Evolutionary conservation across 2,797 vertebrate genomes (phyloP).

Genomic region (Cottoperca gobio): DNA sequence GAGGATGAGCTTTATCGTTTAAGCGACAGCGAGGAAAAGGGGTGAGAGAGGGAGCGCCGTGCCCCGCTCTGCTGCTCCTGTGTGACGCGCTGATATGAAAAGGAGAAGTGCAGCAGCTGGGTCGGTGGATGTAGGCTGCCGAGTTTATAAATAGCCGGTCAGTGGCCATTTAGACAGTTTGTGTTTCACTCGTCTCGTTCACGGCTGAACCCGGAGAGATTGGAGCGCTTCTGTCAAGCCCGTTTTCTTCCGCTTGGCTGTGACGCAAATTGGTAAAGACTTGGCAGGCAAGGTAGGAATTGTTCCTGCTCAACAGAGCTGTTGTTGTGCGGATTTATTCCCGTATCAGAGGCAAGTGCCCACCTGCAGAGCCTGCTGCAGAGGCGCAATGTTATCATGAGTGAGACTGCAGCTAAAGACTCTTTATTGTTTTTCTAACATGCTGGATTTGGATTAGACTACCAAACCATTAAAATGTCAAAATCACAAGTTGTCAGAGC

Average conservation of each 20-base stretch:
- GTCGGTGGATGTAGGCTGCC: slow-evolving; percentile 20
- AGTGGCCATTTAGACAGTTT: background rate
- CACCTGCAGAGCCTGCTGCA: slow-evolving; percentile 1
- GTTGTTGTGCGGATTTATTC: slow-evolving; percentile 16
- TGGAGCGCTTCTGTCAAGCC: slow-evolving; percentile 6
- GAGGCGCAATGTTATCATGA: background rate
- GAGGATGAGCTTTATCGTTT: background rate
- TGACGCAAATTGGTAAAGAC: slow-evolving; percentile 54
- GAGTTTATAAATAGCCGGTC: slow-evolving; percentile 38
- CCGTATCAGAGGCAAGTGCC: slow-evolving; percentile 2
- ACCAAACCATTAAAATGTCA: background rate
- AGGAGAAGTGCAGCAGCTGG: slow-evolving; percentile 63
- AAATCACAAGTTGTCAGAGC: background rate
- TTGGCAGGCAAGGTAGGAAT: slow-evolving; percentile 62
- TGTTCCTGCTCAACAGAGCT: slow-evolving; percentile 32
- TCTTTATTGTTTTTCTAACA: background rate
- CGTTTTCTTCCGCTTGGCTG: slow-evolving; percentile 35
- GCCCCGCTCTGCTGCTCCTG: background rate
- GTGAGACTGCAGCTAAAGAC: background rate
- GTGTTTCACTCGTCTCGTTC: background rate
- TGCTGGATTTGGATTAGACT: background rate
- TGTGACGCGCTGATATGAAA: slow-evolving; percentile 39
- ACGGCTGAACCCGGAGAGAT: slow-evolving; percentile 17
- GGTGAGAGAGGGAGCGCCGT: background rate
- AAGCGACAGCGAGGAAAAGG: background rate